Evolutionary conservation across 2,888 invertebrate genomes (phyloP), one percentile per base, ranked within the genome.

Genomic region (Scaptomyza reducta): DNA sequence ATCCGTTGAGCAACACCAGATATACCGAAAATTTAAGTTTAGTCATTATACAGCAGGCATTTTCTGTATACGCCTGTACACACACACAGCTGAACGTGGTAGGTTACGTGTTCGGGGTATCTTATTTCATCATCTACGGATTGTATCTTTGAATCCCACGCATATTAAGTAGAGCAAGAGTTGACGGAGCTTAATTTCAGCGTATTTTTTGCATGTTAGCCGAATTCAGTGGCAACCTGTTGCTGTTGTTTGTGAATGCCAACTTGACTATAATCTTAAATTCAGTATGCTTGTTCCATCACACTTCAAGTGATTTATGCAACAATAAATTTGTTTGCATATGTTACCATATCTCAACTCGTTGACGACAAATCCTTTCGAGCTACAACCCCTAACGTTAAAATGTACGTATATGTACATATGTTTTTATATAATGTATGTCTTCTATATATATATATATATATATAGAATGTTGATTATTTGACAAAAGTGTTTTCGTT

Each of bases 401-500:
- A 31, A 13, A 33, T 33, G 13, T 33, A 13, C 11, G 14, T 40
- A 16, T 54, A 31, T 18, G 25, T 10, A 10, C 40, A 1, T 29
- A 27, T 16, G 14, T 2, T 27, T 16, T n/a, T 49, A n/a, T 10
- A 16, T 16, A 29, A 22, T 18, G 22, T 42, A 53, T 29, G 13
- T 27, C 13, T 22, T 13, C 7, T 22, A 18, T 31, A 14, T 18
- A 50, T 61, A 71, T 58, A 44, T 22, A 22, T 22, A 5, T 22
- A n/a, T n/a, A n/a, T n/a, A n/a, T n/a, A n/a, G n/a, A n/a, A n/a
- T 53, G 69, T 63, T 70, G 73, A 66, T 70, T 68, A 61, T 76
- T 73, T 80, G 85, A 80, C 74, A 85, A 80, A 84, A 81, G 79
- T 70, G 73, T 51, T 58, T 59, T 27, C 35, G 29, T 51, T 35